Conservation (phyloP, 1,140 invertebrate species). For the Nymphalis io region DNA sequence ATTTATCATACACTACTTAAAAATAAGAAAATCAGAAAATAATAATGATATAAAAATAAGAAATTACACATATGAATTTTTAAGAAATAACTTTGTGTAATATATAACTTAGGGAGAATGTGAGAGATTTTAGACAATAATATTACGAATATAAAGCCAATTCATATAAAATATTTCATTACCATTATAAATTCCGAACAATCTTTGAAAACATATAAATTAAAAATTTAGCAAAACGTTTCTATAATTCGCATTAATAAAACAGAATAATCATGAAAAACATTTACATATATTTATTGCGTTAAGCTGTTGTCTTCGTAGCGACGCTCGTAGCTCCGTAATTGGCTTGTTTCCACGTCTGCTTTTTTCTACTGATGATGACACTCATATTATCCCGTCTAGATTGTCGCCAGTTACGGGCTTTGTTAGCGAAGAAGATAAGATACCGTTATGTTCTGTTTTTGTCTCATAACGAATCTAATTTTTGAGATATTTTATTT, state of each 20-base stretch:
- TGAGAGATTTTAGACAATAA: too few species aligned
- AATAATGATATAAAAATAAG: too few species aligned
- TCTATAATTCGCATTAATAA: background rate
- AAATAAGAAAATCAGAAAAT: too few species aligned
- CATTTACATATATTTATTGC: background rate
- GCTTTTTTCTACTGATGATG: slow-evolving; percentile 23
- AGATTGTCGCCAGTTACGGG: background rate
- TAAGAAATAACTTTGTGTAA: too few species aligned
- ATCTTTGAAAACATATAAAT: background rate
- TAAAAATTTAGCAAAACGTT: background rate
- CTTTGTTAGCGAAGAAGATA: slow-evolving; percentile 9
- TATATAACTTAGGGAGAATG: too few species aligned
- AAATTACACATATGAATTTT: too few species aligned
- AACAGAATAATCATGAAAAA: background rate
- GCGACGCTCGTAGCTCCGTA: slow-evolving; percentile 17
- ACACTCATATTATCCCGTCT: slow-evolving; percentile 21
- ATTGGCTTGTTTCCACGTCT: slow-evolving; percentile 34
- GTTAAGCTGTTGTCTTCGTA: slow-evolving; percentile 10
- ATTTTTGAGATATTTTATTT: background rate
- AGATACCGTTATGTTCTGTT: background rate
- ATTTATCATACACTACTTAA: too few species aligned
- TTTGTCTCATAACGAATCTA: slow-evolving; percentile 1
- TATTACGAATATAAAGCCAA: too few species aligned
- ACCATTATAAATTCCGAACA: too few species aligned
- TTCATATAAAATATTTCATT: too few species aligned